Base-by-base conservation (phyloP, 2,888 invertebrate species). In the Crepidodera aurea region DNA sequence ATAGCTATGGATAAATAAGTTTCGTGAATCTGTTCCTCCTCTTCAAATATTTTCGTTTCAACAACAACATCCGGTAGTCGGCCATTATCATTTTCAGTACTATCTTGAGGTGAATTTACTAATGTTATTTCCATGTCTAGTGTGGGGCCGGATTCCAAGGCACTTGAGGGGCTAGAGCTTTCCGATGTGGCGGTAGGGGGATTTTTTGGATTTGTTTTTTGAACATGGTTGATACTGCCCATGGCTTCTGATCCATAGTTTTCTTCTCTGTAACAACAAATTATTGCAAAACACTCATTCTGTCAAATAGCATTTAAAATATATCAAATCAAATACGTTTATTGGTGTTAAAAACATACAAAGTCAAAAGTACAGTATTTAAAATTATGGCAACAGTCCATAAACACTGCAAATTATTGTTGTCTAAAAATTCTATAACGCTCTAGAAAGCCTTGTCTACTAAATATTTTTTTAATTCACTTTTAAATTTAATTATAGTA, bases 1-100 rank as follows among this genome's bases (percentile, higher is more conserved):
- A 88, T 82, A 22, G 86, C 84, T 69, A 88, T 86, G 27, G 86
- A 84, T 66, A 85, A 80, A 76, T 86, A 86, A 8, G 86, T 85
- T 76, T 88, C 88, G 62, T 82, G 74, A 27, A 77, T 79, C 66
- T 84, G 83, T 34, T 78, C 79, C 13, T 77, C 77, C 48, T 76
- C 78, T 61, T 76, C 77, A 7, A 75, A 81, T 66, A 79, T 81
- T 63, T 83, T 78, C 68, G 82, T 83, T 66, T 83, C 84, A 71
- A 84, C 84, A 56, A 83, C 84, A 64, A 85, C 82, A 70, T 85
- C 85, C 46, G 85, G 85, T 51, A 86, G 76, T 65, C 82, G 81
- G 57, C 82, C 82, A 71, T 82, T 82, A 48, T 84, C 84, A 67
- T 77, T 78, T 51, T 79, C 79, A 56, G 69, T 75, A 63, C 71